Percentiles rank a stretch among this genome's conserved stretches.
These are phyloP conservation scores for Timandra comae DNA, from an alignment of 2,888 invertebrate species.

Conservation along the genomic window DNA sequence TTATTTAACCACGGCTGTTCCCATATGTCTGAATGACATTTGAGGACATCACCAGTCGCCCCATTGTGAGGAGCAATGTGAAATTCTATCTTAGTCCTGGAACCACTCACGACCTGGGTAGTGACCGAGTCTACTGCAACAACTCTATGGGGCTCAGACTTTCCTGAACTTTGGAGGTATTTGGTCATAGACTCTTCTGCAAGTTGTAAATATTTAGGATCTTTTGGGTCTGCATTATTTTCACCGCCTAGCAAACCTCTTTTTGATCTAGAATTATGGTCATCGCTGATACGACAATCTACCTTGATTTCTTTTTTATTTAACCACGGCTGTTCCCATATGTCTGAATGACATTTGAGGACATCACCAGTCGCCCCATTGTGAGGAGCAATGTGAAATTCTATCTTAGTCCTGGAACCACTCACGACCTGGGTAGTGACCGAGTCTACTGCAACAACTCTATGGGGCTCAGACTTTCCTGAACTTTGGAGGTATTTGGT, in stretches of 20 bases:
- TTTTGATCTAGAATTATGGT: slow-evolving; percentile 1
- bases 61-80: slow-evolving; percentile 10
- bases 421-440: slow-evolving; percentile 27
- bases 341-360: slow-evolving; percentile 27
- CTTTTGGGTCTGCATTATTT: slow-evolving; percentile 14
- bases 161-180: slow-evolving; percentile 14
- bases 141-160: slow-evolving; percentile 9
- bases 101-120: slow-evolving; percentile 29
- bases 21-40: slow-evolving; percentile 20
- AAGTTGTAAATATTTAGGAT: slow-evolving; percentile 19
- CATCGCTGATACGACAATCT: slow-evolving; percentile 13
- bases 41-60: slow-evolving; percentile 9
- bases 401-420: slow-evolving; percentile 21
- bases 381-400: slow-evolving; percentile 16
- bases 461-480: no score
- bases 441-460: slow-evolving; percentile 16
- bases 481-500: slow-evolving; percentile 23
- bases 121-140: slow-evolving; percentile 18
- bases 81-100: slow-evolving; percentile 23
- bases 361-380: slow-evolving; percentile 5
- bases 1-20: slow-evolving; percentile 1
- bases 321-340: slow-evolving; percentile 32
- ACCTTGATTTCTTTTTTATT: slow-evolving; percentile 27
- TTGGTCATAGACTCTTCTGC: slow-evolving; percentile 25
- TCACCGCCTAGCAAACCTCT: slow-evolving; percentile 19